Base-by-base conservation (phyloP, 53 echinoderm and acorn worm species). In the Echinarachnius parma region DNA sequence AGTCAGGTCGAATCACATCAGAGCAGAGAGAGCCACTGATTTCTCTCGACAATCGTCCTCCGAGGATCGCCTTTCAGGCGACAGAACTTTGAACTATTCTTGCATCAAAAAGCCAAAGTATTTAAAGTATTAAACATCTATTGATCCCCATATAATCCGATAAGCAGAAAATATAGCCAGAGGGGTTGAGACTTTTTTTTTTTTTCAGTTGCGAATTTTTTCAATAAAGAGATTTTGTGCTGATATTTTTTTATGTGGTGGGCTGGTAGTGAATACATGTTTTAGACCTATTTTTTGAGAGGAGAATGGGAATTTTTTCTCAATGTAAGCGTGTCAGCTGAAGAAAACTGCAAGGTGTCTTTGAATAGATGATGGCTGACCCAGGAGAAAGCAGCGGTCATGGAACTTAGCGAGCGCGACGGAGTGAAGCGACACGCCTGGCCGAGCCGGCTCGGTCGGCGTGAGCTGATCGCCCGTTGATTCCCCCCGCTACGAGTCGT, bases 81-180 rank as follows among this genome's bases (percentile, higher is more conserved):
- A 69, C 31, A 46, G 50, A 67, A 48, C 11, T 20, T 22, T 20
- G 21, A 30, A 31, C 4, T 66, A 30, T 69, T 69, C 54, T 53
- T 34, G 37, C 54, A 34, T 52, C 70, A 31, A 30, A n/a, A 34
- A 50, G 53, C 52, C 21, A 21, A 23, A 53, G 36, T 67, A 69
- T 69, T 69, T 69, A 69, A 53, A 31, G 70, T 69, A 69, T 69
- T 69, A 69, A 69, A 53, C 70, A 69, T 31, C 70, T 53, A 53
- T 69, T 69, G 70, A 69, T 69, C 70, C n/a, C 32, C 70, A 53
- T 53, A 34, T 53, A 53, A 69, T 69, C 70, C 70, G 52, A 69
- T 53, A 21, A 35, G 70, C 39, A 18, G 48, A 18, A 50, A 21
- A 46, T 32, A 48, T 31, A 68, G 52, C 34, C 31, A 14, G 70